Percentiles rank a stretch among this genome's conserved stretches.
These are phyloP conservation scores for Philopedon plagiatum DNA, from an alignment of 2,888 invertebrate genomes.

Conservation along the genomic window DNA sequence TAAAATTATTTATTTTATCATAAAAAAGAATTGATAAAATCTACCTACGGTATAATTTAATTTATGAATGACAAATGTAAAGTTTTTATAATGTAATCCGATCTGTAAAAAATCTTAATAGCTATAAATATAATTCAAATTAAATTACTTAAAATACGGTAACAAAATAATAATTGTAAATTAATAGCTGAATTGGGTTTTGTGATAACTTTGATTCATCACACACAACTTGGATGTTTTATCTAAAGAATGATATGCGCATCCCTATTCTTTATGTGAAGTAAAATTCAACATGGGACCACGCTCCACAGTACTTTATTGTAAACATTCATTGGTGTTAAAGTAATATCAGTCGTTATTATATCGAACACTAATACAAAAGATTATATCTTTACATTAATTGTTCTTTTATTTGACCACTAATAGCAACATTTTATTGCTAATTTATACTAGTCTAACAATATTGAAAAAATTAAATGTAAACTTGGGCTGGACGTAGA, in stretches of 20 bases:
- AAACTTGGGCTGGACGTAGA: background rate
- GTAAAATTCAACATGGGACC: background rate
- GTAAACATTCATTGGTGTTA: constrained; percentile 25
- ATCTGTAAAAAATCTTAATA: constrained; percentile 16
- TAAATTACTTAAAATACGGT: constrained; percentile 35
- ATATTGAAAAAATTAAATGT: background rate
- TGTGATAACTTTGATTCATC: constrained; percentile 28
- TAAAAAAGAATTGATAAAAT: background rate
- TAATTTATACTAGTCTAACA: background rate
- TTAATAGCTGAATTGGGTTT: constrained; percentile 21
- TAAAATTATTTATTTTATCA: too few relatives aligned
- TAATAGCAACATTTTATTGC: background rate
- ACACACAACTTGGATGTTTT: background rate
- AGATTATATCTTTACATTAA: constrained; percentile 3
- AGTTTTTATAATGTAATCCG: constrained; percentile 31
- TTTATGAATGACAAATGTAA: constrained; percentile 33
- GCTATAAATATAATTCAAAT: constrained; percentile 27
- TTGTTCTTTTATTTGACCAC: background rate
- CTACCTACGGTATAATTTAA: constrained; percentile 3
- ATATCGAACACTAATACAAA: constrained; percentile 3
- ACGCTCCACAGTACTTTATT: background rate
- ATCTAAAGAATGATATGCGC: background rate
- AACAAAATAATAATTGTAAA: constrained; percentile 33
- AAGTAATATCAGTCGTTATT: constrained; percentile 18
- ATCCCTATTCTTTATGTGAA: background rate